A percentile compares a stretch with the other conserved stretches of the same genome.
phyloP scores from a whole-genome alignment of 2,113 vertebrate species.

The Oreochromis spilurus region DNA sequence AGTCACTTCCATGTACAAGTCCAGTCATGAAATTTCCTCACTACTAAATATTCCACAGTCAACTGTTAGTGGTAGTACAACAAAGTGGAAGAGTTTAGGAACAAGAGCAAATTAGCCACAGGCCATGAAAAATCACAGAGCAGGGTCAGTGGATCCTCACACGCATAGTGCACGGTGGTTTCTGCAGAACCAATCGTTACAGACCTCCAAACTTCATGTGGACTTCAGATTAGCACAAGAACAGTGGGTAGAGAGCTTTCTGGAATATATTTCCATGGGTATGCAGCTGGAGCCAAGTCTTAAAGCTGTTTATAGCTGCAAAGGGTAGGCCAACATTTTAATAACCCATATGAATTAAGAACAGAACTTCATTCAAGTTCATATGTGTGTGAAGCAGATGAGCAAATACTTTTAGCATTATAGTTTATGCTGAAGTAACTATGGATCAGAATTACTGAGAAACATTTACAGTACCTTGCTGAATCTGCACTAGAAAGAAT shows the following conservation, averaged over 20 bases:
- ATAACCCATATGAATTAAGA: background rate
- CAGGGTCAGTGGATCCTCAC: background rate
- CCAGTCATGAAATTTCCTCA: background rate
- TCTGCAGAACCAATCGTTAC: background rate
- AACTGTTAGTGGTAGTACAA: background rate
- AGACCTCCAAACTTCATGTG: rapidly evolving
- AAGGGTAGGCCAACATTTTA: background rate
- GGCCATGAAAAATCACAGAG: background rate
- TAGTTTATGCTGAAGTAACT: background rate
- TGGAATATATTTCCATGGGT: background rate
- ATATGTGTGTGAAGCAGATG: background rate
- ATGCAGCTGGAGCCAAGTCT: background rate
- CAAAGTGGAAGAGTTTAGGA: background rate
- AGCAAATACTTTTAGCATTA: background rate
- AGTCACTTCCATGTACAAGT: background rate
- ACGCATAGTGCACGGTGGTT: background rate
- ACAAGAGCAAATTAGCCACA: background rate
- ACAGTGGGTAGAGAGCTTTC: background rate
- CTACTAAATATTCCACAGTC: background rate
- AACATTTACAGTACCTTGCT: background rate
- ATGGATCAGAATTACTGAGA: background rate
- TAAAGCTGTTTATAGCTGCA: background rate
- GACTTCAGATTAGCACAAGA: rapidly evolving
- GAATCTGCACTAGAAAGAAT: background rate
- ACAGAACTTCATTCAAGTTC: background rate